Conservation (phyloP, 2,888 invertebrate species). For the Eupeodes latifasciatus region DNA sequence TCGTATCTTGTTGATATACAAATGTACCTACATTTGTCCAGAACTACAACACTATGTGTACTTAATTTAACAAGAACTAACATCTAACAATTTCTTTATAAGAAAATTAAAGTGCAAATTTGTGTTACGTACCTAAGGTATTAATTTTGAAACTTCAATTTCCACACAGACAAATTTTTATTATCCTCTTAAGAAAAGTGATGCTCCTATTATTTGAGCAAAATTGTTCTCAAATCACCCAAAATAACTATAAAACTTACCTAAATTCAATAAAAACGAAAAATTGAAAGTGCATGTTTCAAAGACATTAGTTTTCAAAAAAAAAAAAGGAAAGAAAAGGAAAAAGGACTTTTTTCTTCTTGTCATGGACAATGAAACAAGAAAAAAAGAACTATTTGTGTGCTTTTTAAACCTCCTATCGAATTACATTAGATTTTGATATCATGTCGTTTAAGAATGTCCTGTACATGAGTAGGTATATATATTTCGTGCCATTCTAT, state of each 20-base stretch:
- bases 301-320: conserved; percentile 6
- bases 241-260: neutral
- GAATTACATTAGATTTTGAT: conserved; percentile 28
- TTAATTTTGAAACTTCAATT: neutral
- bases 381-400: neutral
- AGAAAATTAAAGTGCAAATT: neutral
- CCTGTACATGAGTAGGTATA: neutral
- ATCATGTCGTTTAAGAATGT: neutral
- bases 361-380: neutral
- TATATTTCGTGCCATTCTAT: neutral
- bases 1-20: no score
- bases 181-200: neutral
- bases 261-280: neutral
- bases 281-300: conserved; percentile 15
- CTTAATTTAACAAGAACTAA: no score
- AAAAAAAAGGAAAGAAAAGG: conserved; percentile 11
- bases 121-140: neutral
- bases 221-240: neutral
- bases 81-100: no score
- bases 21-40: no score
- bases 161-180: neutral
- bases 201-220: neutral
- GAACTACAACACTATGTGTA: no score
- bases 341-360: conserved; percentile 1
- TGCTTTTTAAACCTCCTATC: conserved; percentile 7